Percentiles rank a stretch among this genome's conserved stretches.
Evolutionary conservation across 2,888 invertebrate species (phyloP).

Genomic region (Drosophila dives): DNA sequence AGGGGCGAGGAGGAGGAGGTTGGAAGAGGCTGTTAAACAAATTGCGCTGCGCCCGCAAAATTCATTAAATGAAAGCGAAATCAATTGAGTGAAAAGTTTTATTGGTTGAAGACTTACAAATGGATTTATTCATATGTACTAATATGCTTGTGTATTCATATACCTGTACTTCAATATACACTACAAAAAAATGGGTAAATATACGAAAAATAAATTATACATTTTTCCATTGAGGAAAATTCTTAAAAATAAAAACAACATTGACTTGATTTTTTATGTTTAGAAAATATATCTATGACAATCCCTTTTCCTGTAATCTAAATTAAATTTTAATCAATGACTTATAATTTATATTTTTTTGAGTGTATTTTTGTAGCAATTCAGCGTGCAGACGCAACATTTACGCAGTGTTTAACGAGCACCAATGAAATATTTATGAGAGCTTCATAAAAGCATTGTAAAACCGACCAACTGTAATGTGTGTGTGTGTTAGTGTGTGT

Average conservation of each 20-base stretch:
- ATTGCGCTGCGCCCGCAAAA: conserved; percentile 52
- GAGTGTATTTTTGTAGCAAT: neutral
- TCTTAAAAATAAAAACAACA: neutral
- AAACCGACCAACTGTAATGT: conserved; percentile 4
- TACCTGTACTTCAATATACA: neutral
- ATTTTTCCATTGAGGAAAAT: neutral
- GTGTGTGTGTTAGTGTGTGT: neutral
- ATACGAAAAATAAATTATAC: too few relatives aligned
- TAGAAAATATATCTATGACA: neutral
- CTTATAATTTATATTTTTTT: neutral
- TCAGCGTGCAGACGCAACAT: conserved; percentile 35
- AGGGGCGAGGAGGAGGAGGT: too few relatives aligned
- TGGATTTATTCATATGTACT: conserved; percentile 15
- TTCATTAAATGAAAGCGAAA: conserved; percentile 72
- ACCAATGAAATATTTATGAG: conserved; percentile 64
- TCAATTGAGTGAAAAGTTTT: conserved; percentile 67
- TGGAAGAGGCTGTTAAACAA: conserved; percentile 13
- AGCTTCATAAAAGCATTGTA: conserved; percentile 62
- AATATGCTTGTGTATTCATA: conserved; percentile 11
- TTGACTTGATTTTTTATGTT: neutral
- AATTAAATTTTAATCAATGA: neutral
- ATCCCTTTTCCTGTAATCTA: neutral
- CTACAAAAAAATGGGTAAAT: neutral
- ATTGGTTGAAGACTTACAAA: conserved; percentile 21
- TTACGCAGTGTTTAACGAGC: conserved; percentile 69